Evolutionary conservation across 2,888 invertebrate species (phyloP), one percentile per base, ranked within the genome.

Genomic region (Ennomos erosarius): DNA sequence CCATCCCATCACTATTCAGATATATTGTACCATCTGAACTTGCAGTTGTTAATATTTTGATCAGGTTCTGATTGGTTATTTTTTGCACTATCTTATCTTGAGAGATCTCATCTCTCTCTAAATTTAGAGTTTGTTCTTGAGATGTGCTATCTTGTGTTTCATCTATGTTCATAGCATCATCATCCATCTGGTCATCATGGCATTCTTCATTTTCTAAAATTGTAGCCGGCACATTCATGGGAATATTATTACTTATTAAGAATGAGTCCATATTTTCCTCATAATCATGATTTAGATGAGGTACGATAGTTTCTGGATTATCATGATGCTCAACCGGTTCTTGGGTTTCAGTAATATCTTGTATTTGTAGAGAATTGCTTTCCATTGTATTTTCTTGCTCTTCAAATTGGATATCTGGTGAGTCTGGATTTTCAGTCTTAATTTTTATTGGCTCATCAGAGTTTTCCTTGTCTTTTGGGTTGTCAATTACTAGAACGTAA

Each of bases 401-500:
- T 53, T 72, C 59, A 4, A 63, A 45, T 6, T 53, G 36, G 36
- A 61, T 74, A 73, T 43, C 61, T 33, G 46, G 37, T 2, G 4
- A 10, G 26, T 39, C 47, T 36, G 9, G 8, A 12, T 10, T 53
- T 60, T 43, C 69, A 61, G 26, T 53, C 42, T 43, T 65, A 42
- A 51, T 10, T 38, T 6, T 9, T 26, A 6, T 26, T 13, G n/a
- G 34, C 6, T 47, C 51, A 2, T 59, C 47, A 9, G 55, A 9
- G 40, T 47, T 56, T 55, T 62, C 62, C 11, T 72, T 68, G 33
- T 72, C 65, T 52, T 70, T 67, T 6, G 81, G 79, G 50, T 90
- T 86, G 71, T 92, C 87, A 60, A 92, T 90, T 2, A 93, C 91
- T 16, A 93, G 79, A 3, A 93, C 91, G 70, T 92, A 92, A 57